These are phyloP conservation scores for Coenonympha arcania DNA, from an alignment of 2,888 invertebrate genomes.

Conservation along the genomic window DNA sequence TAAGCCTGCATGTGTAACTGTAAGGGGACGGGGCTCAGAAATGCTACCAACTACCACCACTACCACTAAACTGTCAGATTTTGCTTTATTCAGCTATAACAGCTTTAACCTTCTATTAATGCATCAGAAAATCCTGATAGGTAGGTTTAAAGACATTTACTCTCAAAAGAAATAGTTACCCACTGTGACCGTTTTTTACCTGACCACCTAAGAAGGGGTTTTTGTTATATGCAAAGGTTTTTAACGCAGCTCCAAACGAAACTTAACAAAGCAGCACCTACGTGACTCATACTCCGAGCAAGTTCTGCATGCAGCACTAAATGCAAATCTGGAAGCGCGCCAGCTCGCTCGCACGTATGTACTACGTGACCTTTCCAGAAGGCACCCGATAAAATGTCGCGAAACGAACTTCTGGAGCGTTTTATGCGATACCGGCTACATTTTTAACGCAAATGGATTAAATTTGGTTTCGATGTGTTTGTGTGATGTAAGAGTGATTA, in stretches of 20 bases:
- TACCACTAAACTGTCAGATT: too few relatives aligned
- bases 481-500: neutral
- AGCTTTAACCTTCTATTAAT: too few relatives aligned
- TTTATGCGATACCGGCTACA: neutral
- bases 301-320: conserved; percentile 29
- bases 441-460: neutral
- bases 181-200: too few relatives aligned
- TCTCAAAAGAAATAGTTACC: too few relatives aligned
- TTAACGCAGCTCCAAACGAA: neutral
- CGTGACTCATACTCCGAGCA: neutral
- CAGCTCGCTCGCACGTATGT: conserved; percentile 26
- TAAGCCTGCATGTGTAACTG: too few relatives aligned
- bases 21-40: too few relatives aligned
- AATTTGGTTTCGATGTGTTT: neutral
- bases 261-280: neutral
- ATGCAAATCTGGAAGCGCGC: conserved; percentile 34
- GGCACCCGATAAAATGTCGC: conserved; percentile 21
- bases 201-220: too few relatives aligned
- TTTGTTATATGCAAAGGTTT: neutral
- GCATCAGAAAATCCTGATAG: too few relatives aligned
- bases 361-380: conserved; percentile 20
- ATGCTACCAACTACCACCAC: too few relatives aligned
- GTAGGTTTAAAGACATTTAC: too few relatives aligned
- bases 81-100: too few relatives aligned
- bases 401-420: neutral